Base-by-base conservation (phyloP, 2,797 vertebrate genomes). In the Parotocinclus haroldoi region DNA sequence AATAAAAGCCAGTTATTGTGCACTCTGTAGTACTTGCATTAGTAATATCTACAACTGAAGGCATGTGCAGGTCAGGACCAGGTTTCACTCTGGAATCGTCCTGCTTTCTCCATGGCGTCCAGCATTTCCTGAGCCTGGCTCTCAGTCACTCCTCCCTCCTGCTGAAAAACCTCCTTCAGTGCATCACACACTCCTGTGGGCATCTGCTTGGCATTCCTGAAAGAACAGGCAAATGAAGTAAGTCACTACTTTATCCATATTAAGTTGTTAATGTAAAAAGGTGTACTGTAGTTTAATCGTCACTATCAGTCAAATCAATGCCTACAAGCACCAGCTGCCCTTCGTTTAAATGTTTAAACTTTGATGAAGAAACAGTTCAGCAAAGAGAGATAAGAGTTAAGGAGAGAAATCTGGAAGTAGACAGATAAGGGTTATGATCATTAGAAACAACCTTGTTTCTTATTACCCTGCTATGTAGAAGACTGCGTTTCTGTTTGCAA, bases 401-500 rank as follows among this genome's bases (percentile, higher is more conserved):
- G n/a, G n/a, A n/a, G n/a, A n/a, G n/a, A n/a, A n/a, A n/a, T n/a
- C n/a, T n/a, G n/a, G n/a, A n/a, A n/a, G n/a, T n/a, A n/a, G n/a
- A n/a, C n/a, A n/a, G n/a, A n/a, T n/a, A n/a, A n/a, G n/a, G n/a
- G n/a, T n/a, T n/a, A n/a, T n/a, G n/a, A n/a, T n/a, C n/a, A n/a
- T n/a, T n/a, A n/a, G n/a, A n/a, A n/a, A n/a, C n/a, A n/a, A n/a
- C n/a, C n/a, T n/a, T 13, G 10, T 8, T 5, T 27, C 3, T 45
- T 86, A 92, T 91, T 72, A 98, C 96, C 96, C 96, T 16, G 96
- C 94, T 19, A 99, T 90, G 87, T 96, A 99, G 80, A 97, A 79
- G 19, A 74, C 85, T 62, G 87, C 93, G 0, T 77, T 82, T 11
- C 49, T 69, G 3, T 58, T 82, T 9, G 79, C 73, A 10, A 98